Conservation (phyloP, 2,888 invertebrate species). For the Kuschelorhynchus macadamiae region DNA sequence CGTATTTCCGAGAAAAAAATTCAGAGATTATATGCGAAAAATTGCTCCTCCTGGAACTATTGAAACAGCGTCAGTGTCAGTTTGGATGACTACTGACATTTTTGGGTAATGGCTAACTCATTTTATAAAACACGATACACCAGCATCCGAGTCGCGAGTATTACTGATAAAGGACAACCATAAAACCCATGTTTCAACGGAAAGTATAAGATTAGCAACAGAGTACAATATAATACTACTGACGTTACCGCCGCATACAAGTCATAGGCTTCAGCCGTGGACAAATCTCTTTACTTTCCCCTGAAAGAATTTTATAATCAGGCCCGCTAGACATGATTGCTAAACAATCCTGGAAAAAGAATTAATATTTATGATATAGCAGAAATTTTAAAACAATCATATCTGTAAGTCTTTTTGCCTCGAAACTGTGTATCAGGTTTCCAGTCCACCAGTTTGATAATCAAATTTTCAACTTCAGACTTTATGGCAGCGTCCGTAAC, state of each 20-base stretch:
- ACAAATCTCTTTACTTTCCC: conserved; percentile 6
- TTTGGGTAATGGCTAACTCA: conserved; percentile 25
- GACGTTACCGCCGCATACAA: conserved; percentile 47
- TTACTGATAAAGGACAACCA: conserved; percentile 36
- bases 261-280: conserved; percentile 21
- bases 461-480: background rate
- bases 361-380: conserved; percentile 4
- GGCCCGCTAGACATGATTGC: background rate
- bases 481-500: conserved; percentile 1
- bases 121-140: conserved; percentile 16
- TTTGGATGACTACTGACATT: conserved; percentile 2
- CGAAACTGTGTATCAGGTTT: conserved; percentile 8
- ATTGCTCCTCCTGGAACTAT: conserved; percentile 2
- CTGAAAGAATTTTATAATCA: conserved; percentile 9
- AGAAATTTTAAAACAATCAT: background rate
- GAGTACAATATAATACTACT: conserved; percentile 46
- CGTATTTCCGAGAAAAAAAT: conserved; percentile 33
- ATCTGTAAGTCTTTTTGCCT: background rate
- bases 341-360: conserved; percentile 11
- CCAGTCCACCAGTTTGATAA: background rate
- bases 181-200: conserved; percentile 48
- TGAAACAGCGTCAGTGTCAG: conserved; percentile 14
- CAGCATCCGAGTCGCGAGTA: conserved; percentile 14
- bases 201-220: conserved; percentile 45
- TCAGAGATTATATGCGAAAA: background rate